Evolutionary conservation across 2,797 vertebrate species (phyloP).

Genomic region (Sebastes cheni): DNA sequence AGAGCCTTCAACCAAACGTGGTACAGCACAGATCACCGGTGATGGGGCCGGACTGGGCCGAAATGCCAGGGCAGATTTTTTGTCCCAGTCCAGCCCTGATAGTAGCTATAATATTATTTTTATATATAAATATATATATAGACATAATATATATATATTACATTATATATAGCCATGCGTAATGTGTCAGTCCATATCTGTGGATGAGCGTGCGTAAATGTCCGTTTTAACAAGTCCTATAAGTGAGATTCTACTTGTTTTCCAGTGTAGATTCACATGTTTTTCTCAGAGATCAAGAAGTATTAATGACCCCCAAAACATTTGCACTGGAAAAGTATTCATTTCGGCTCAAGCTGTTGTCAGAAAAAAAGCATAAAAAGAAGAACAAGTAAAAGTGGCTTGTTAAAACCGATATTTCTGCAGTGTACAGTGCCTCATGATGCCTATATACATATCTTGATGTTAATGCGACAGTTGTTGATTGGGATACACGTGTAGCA

Average conservation of each 20-base stretch:
- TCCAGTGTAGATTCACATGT: neutral
- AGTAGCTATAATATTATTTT: conserved; percentile 46
- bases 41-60: no score
- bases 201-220: conserved; percentile 56
- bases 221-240: conserved; percentile 47
- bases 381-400: neutral
- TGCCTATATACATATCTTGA: conserved; percentile 66
- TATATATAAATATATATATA: neutral
- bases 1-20: no score
- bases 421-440: conserved; percentile 45
- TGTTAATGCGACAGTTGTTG: conserved; percentile 50
- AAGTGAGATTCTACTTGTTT: neutral
- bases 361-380: neutral
- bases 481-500: conserved; percentile 59
- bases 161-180: conserved; percentile 43
- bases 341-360: neutral
- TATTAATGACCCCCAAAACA: conserved; percentile 14
- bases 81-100: no score
- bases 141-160: neutral
- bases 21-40: no score
- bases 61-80: no score
- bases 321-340: neutral
- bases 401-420: conserved; percentile 53
- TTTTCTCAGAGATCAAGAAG: conserved; percentile 19
- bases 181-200: conserved; percentile 72